Evolutionary conservation across 2,113 vertebrate species (phyloP).

Genomic region (Beaufortia kweichowensis): DNA sequence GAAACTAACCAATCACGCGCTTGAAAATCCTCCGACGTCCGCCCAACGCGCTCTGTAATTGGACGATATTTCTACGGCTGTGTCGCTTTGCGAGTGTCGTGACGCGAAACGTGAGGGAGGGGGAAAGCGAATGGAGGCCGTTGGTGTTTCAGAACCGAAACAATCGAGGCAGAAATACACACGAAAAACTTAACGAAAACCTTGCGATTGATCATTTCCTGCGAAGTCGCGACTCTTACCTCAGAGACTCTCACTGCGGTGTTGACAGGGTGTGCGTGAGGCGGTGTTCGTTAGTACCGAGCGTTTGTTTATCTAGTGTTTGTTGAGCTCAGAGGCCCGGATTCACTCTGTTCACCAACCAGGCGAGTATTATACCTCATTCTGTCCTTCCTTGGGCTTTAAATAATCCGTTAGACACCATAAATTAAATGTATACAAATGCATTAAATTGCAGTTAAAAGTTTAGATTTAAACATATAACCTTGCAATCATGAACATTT

Average conservation of each 20-base stretch:
- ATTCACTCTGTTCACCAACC: slow-evolving; percentile 23
- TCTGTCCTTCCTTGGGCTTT: neutral
- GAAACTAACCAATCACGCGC: slow-evolving; percentile 11
- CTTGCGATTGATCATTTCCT: neutral
- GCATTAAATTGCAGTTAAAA: too few relatives aligned
- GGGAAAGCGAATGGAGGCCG: slow-evolving; percentile 73
- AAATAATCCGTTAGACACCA: too few relatives aligned
- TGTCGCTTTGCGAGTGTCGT: slow-evolving; percentile 43
- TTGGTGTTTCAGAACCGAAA: slow-evolving; percentile 66
- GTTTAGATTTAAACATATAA: too few relatives aligned
- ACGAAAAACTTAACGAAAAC: slow-evolving; percentile 23
- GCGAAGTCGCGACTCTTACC: neutral
- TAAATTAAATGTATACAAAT: neutral
- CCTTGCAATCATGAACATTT: too few relatives aligned
- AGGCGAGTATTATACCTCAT: slow-evolving; percentile 26
- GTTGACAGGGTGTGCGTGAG: neutral
- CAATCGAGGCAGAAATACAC: slow-evolving; percentile 66
- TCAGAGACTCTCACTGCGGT: neutral
- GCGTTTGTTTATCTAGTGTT: slow-evolving; percentile 24
- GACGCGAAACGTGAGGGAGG: slow-evolving; percentile 52
- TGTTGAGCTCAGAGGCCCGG: slow-evolving; percentile 33
- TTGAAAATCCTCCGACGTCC: neutral
- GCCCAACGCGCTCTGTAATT: slow-evolving; percentile 36
- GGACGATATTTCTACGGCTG: slow-evolving; percentile 34
- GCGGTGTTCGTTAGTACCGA: neutral